These are phyloP conservation scores for Bolinopsis microptera DNA, from an alignment of 37 sponge, comb jelly and placozoan species.

Conservation along the genomic window DNA sequence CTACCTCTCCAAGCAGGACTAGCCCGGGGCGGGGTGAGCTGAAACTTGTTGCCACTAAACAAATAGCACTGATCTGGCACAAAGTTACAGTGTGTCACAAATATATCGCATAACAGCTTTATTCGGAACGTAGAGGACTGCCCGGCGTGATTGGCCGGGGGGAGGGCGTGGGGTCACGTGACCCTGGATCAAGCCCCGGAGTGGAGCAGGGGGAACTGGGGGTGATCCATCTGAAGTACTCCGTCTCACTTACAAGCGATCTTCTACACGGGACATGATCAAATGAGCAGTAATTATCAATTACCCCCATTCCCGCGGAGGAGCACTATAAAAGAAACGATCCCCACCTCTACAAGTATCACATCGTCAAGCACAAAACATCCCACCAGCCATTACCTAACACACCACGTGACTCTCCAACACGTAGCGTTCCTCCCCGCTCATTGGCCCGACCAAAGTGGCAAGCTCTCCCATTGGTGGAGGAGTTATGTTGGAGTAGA, in stretches of 20 bases:
- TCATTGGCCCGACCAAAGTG: background rate
- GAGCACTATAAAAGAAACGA: background rate
- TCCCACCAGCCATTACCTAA: slow-evolving; percentile 52
- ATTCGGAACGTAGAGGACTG: background rate
- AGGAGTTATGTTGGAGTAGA: background rate
- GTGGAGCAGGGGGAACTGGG: background rate
- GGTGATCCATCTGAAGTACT: background rate
- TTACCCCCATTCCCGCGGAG: background rate
- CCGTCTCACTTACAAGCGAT: slow-evolving; percentile 25
- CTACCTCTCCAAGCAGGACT: background rate
- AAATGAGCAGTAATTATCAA: slow-evolving; percentile 56
- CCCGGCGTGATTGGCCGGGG: background rate
- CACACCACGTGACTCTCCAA: slow-evolving; percentile 27
- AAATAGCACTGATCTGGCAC: background rate
- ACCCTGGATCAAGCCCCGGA: background rate
- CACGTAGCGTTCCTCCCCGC: background rate
- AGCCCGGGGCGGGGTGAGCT: background rate
- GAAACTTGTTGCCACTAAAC: background rate
- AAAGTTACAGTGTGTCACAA: background rate
- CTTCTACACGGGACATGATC: background rate
- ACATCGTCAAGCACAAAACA: slow-evolving; percentile 59
- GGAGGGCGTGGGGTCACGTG: slow-evolving; percentile 56
- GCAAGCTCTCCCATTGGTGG: background rate
- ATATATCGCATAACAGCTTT: slow-evolving; percentile 35
- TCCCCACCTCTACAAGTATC: background rate